Percentiles rank a stretch among this genome's conserved stretches.
Conservation (phyloP, 2,888 invertebrate species). For the Salpingus planirostris region DNA sequence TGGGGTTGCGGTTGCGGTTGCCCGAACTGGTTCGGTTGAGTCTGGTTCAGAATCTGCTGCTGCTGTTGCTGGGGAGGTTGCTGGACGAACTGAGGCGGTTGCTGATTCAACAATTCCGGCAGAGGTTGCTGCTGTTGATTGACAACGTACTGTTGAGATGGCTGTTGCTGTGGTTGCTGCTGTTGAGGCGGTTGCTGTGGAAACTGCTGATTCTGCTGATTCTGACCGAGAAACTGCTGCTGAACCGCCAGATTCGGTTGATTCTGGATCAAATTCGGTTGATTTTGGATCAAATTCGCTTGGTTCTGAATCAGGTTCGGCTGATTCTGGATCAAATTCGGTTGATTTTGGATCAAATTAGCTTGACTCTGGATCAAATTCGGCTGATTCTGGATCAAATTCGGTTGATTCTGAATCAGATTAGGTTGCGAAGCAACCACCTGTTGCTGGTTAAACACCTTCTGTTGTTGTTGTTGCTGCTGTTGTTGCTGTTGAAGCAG, state of each 20-base stretch:
- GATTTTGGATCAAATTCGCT: too few relatives aligned
- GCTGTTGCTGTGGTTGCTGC: slow-evolving; percentile 33
- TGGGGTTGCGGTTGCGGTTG: slow-evolving; percentile 3
- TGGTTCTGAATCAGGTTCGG: too few relatives aligned
- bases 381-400: slow-evolving; percentile 11
- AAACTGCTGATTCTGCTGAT: slow-evolving; percentile 37
- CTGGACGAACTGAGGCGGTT: not conserved
- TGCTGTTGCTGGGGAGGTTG: not conserved
- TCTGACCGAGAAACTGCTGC: not conserved
- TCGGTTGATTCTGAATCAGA: slow-evolving; percentile 11
- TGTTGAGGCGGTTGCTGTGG: slow-evolving; percentile 42
- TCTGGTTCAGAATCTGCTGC: slow-evolving; percentile 1
- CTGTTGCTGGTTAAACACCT: slow-evolving; percentile 44
- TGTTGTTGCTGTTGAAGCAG: slow-evolving; percentile 45
- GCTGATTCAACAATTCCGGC: not conserved
- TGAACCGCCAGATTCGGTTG: slow-evolving; percentile 23
- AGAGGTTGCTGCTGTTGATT: slow-evolving; percentile 5
- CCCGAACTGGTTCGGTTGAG: slow-evolving; percentile 1
- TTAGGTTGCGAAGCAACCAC: slow-evolving; percentile 31
- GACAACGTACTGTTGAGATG: slow-evolving; percentile 23
- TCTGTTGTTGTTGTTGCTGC: slow-evolving; percentile 43
- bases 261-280: too few relatives aligned
- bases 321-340: too few relatives aligned
- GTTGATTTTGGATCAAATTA: too few relatives aligned
- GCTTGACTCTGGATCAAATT: too few relatives aligned